Evolutionary conservation across 2,113 vertebrate genomes (phyloP).

Genomic region (Haemorhous mexicanus): DNA sequence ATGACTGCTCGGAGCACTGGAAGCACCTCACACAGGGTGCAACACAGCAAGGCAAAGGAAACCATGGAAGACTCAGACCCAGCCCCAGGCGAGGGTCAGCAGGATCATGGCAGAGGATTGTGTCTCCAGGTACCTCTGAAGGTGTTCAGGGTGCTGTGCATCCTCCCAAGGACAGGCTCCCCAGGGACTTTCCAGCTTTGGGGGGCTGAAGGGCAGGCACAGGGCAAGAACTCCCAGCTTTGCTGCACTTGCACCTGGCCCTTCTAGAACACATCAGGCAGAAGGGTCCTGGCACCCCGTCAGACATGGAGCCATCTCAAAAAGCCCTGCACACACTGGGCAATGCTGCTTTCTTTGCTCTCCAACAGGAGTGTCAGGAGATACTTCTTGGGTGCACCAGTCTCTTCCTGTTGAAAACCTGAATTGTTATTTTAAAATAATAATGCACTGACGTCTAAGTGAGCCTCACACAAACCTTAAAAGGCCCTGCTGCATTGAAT

Average conservation of each 20-base stretch:
- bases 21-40: fast-evolving
- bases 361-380: background rate
- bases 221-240: background rate
- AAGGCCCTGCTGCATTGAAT: background rate
- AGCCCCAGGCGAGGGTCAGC: background rate
- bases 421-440: background rate
- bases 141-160: background rate
- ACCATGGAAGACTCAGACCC: background rate
- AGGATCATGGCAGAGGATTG: background rate
- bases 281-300: fast-evolving
- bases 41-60: background rate
- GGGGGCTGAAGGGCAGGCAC: background rate
- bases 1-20: fast-evolving
- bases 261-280: background rate
- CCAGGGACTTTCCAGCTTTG: background rate
- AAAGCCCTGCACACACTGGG: background rate
- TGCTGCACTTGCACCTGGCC: background rate
- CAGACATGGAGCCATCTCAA: fast-evolving
- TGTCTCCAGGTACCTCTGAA: background rate
- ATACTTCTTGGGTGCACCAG: background rate
- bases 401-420: background rate
- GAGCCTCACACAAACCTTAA: background rate
- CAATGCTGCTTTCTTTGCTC: background rate
- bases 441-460: background rate
- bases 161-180: background rate